Base-by-base conservation (phyloP, 1,140 invertebrate species). In the Calephelis virginiensis region DNA sequence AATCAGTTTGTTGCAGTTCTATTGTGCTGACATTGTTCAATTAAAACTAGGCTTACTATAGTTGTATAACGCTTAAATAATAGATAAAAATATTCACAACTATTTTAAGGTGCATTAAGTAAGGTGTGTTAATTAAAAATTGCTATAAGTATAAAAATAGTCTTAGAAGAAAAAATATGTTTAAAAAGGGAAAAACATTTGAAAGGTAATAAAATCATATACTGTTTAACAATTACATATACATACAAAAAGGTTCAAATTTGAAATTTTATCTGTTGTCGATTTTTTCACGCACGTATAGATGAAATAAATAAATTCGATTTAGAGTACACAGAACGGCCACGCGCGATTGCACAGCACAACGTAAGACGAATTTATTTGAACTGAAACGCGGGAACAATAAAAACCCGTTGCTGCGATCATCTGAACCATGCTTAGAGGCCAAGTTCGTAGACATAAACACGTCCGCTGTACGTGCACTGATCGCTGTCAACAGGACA, bases 401-500 rank as follows among this genome's bases (percentile, higher is more conserved):
- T 47, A 56, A 47, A 47, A 38, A 49, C 63, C 49, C 50, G 63
- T 64, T 45, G 63, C 40, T 53, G 49, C 13, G 37, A 40, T 12
- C 49, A 73, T 70, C 68, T 73, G 71, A 75, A 75, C 70, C 66
- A 43, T 69, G 59, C 69, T 69, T 69, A 64, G 63, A 38, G 62
- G 45, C 14, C 53, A 63, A 64, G 67, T 69, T 64, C 46, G 66
- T 68, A 63, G 63, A 71, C 72, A 56, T 59, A 71, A 71, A 74
- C 75, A 71, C 70, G 78, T 74, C 72, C 74, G 68, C 17, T 46
- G 65, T 78, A 83, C 81, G 76, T 80, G 77, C 70, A 66, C 62
- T 68, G 69, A 71, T 72, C 70, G 67, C 72, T 67, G 73, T 75
- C 63, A 59, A 67, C 77, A 82, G 73, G 77, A 75, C 72, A 62